These are phyloP conservation scores for Ciconia nigra DNA, from an alignment of 2,797 vertebrate species.

Conservation along the genomic window DNA sequence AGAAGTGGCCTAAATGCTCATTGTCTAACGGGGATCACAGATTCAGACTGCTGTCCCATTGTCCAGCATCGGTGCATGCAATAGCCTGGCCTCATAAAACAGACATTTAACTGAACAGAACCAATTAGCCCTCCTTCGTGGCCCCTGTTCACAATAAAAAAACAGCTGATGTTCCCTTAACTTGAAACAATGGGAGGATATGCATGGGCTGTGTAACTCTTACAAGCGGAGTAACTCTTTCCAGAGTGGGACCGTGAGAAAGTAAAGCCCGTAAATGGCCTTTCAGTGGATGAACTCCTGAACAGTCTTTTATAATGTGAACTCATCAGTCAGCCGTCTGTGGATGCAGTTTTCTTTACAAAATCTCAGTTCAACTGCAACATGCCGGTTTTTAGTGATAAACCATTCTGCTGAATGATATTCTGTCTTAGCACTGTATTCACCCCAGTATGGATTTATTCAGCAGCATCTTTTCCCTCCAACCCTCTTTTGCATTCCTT, in stretches of 20 bases:
- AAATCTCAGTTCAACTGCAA: slow-evolving; percentile 11
- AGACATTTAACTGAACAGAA: slow-evolving; percentile 47
- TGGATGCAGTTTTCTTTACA: slow-evolving; percentile 42
- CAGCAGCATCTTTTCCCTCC: slow-evolving; percentile 28
- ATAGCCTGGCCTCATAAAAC: slow-evolving; percentile 33
- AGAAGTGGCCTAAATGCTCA: slow-evolving; percentile 6
- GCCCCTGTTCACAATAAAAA: slow-evolving; percentile 48
- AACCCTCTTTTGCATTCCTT: slow-evolving; percentile 1
- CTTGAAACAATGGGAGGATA: slow-evolving; percentile 59
- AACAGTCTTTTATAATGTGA: slow-evolving; percentile 60
- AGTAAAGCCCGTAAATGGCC: slow-evolving; percentile 60
- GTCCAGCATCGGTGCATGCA: background rate
- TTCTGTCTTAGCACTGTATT: slow-evolving; percentile 17
- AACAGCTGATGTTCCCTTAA: slow-evolving; percentile 55
- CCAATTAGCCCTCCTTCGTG: slow-evolving; percentile 47
- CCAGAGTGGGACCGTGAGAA: slow-evolving; percentile 57
- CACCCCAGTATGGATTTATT: slow-evolving; percentile 6
- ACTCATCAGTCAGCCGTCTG: slow-evolving; percentile 55
- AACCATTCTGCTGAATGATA: slow-evolving; percentile 25
- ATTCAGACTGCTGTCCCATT: background rate
- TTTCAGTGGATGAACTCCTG: slow-evolving; percentile 49
- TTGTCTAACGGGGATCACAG: background rate
- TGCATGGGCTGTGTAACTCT: slow-evolving; percentile 4
- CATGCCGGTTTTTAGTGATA: background rate
- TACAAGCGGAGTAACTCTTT: slow-evolving; percentile 37